These are phyloP conservation scores for Notothenia rossii DNA, from an alignment of 2,113 vertebrate genomes.

Conservation along the genomic window DNA sequence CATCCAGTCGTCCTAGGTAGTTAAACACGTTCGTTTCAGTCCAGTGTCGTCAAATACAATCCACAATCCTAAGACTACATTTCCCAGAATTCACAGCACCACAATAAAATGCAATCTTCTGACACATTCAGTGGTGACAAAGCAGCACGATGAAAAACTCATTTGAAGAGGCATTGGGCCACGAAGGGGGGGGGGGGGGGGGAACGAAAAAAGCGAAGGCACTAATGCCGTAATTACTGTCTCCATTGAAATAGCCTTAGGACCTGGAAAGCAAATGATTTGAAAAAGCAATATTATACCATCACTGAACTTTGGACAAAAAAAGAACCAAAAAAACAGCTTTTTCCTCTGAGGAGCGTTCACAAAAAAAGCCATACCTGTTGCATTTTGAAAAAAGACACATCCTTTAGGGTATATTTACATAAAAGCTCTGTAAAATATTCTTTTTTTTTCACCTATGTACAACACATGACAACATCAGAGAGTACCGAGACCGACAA, in stretches of 20 bases:
- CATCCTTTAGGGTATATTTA: slow-evolving; percentile 77
- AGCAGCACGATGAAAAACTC: slow-evolving; percentile 23
- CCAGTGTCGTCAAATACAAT: slow-evolving; percentile 53
- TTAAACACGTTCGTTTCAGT: slow-evolving; percentile 8
- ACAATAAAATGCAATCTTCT: slow-evolving; percentile 24
- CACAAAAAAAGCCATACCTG: slow-evolving; percentile 61
- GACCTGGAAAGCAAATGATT: slow-evolving; percentile 60
- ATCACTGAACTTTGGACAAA: slow-evolving; percentile 70
- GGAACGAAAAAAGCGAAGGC: slow-evolving; percentile 61
- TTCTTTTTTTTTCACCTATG: slow-evolving; percentile 75
- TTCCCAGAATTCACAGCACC: slow-evolving; percentile 63
- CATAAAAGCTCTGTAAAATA: slow-evolving; percentile 83
- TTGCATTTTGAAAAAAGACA: slow-evolving; percentile 73
- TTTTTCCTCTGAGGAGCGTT: slow-evolving; percentile 55
- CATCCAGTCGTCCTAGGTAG: slow-evolving; percentile 29
- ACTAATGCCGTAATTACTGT: slow-evolving; percentile 72
- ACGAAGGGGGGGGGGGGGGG: slow-evolving; percentile 1
- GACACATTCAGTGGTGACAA: slow-evolving; percentile 42
- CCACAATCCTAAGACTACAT: slow-evolving; percentile 42
- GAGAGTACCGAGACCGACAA: slow-evolving; percentile 42
- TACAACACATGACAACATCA: slow-evolving; percentile 80
- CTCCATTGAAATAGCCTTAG: slow-evolving; percentile 54
- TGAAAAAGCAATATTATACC: slow-evolving; percentile 63
- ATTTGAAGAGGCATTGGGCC: slow-evolving; percentile 43
- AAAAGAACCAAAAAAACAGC: not conserved